Evolutionary conservation across 2,113 vertebrate species (phyloP).

Genomic region (Crotalus horridus): DNA sequence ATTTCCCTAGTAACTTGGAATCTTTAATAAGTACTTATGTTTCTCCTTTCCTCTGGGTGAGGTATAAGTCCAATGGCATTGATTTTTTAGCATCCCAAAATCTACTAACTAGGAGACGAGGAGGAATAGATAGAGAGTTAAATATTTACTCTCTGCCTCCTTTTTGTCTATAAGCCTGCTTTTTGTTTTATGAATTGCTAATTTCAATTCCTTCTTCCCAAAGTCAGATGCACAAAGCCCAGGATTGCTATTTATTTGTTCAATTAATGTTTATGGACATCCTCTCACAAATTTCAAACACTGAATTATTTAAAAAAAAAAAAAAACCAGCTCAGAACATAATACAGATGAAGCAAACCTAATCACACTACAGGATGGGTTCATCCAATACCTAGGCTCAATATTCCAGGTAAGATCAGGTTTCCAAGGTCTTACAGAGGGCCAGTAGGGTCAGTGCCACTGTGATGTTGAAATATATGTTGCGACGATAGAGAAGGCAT

Average conservation of each 20-base stretch:
- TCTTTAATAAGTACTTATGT: neutral
- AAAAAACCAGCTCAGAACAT: neutral
- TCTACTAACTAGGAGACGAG: neutral
- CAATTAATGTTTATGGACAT: neutral
- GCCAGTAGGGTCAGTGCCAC: neutral
- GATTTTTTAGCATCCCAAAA: neutral
- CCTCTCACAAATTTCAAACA: neutral
- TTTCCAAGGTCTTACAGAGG: neutral
- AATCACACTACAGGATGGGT: neutral
- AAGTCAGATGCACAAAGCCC: neutral
- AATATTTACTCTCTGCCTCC: neutral
- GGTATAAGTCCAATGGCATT: neutral
- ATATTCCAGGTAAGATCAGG: neutral
- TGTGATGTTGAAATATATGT: neutral
- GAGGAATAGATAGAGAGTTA: neutral
- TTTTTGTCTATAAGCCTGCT: neutral
- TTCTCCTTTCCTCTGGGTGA: neutral
- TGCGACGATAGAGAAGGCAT: neutral
- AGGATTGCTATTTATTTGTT: neutral
- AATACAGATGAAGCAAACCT: neutral
- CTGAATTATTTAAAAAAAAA: neutral
- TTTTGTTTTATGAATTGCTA: neutral
- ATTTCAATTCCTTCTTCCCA: neutral
- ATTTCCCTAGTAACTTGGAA: neutral
- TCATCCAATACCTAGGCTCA: neutral